phyloP scores from a whole-genome alignment of 2,888 invertebrate genomes.

The Volucella bombylans region DNA sequence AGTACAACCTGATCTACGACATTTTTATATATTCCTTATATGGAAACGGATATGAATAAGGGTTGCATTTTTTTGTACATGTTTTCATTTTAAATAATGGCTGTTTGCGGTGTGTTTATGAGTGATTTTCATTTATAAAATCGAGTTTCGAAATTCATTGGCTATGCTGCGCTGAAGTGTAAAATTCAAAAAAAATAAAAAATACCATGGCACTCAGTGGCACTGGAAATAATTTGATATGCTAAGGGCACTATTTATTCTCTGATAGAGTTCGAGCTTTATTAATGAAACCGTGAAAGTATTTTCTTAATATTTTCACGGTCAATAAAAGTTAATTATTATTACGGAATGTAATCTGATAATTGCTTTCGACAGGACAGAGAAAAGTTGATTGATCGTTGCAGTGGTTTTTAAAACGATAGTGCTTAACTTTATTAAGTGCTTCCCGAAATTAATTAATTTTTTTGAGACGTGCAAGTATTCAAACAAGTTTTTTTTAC shows the following conservation, averaged over 20 bases:
- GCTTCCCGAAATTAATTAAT: too few species aligned
- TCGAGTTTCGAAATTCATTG: conserved; percentile 43
- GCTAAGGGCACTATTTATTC: conserved; percentile 22
- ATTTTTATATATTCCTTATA: conserved; percentile 46
- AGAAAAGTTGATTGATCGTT: too few species aligned
- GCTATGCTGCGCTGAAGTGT: conserved; percentile 19
- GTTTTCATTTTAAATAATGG: conserved; percentile 19
- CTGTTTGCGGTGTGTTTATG: conserved; percentile 58
- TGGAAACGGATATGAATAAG: conserved; percentile 3
- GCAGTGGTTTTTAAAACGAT: too few species aligned
- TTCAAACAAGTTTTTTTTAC: too few species aligned
- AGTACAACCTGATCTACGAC: conserved; percentile 58
- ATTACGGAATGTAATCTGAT: not conserved
- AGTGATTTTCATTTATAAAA: conserved; percentile 64
- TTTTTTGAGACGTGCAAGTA: too few species aligned
- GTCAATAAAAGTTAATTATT: conserved; percentile 22
- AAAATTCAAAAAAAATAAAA: not conserved
- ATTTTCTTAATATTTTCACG: conserved; percentile 37
- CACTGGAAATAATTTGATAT: conserved; percentile 57
- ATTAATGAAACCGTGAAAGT: conserved; percentile 49
- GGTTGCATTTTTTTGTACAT: conserved; percentile 12
- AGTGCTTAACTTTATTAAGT: too few species aligned
- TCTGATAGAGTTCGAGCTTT: conserved; percentile 10
- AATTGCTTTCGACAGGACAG: not conserved
- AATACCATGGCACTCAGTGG: conserved; percentile 34